These are phyloP conservation scores for Equus przewalskii DNA, from an alignment of 2,113 vertebrate genomes.

Conservation along the genomic window DNA sequence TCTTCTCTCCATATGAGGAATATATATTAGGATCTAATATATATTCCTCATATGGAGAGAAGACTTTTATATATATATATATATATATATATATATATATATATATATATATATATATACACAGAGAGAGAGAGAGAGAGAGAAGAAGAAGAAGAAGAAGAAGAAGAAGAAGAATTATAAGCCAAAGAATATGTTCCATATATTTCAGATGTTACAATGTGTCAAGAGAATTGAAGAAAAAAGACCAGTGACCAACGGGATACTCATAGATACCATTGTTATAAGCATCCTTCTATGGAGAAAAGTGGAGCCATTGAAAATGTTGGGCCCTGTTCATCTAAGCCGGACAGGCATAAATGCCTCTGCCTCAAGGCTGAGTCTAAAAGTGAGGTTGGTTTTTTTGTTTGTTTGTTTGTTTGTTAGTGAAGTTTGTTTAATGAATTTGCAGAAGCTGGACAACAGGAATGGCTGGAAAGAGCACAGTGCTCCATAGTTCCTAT, in stretches of 20 bases:
- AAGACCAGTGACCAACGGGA: background rate
- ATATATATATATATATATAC: background rate
- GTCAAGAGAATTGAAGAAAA: slow-evolving; percentile 12
- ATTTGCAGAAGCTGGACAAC: background rate
- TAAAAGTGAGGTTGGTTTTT: background rate
- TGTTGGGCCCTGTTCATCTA: background rate
- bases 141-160: no score
- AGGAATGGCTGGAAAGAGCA: background rate
- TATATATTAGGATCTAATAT: no score
- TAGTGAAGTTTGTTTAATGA: background rate
- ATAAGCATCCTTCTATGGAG: background rate
- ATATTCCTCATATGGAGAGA: no score
- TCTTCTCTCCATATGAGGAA: background rate
- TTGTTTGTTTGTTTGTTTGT: no score
- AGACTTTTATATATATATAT: no score
- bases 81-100: background rate
- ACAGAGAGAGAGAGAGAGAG: no score
- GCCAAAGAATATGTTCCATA: background rate
- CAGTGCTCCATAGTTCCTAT: background rate
- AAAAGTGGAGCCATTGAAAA: background rate
- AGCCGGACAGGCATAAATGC: background rate
- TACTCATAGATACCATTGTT: background rate
- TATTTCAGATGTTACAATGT: background rate
- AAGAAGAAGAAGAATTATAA: background rate
- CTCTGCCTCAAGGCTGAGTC: background rate